phyloP scores from a whole-genome alignment of 2,888 invertebrate genomes.

The Lepidocyrtinus sp. region DNA sequence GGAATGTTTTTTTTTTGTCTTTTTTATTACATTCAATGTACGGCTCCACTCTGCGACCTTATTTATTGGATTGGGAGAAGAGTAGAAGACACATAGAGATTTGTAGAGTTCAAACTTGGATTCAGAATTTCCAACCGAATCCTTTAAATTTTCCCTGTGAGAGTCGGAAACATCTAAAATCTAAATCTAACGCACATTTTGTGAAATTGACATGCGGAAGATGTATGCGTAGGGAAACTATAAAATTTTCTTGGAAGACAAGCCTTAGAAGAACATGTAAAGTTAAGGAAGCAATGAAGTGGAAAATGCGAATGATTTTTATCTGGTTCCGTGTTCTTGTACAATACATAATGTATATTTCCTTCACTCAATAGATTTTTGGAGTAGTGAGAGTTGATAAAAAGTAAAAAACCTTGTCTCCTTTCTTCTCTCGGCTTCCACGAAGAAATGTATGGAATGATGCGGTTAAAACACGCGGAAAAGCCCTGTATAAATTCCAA shows the following conservation, averaged over 20 bases:
- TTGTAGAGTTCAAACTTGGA: not conserved
- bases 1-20: conserved; percentile 7
- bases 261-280: not conserved
- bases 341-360: too few species aligned
- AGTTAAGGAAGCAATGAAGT: conserved; percentile 8
- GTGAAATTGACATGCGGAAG: not conserved
- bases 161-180: not conserved
- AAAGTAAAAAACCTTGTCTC: too few species aligned
- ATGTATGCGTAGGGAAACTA: conserved; percentile 15
- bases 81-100: too few species aligned
- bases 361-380: too few species aligned
- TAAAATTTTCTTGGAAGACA: not conserved
- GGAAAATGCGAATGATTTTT: conserved; percentile 13
- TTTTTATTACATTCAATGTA: not conserved
- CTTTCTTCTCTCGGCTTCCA: too few species aligned
- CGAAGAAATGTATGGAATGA: not conserved
- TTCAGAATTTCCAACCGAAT: not conserved
- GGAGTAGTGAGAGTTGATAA: too few species aligned
- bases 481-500: not conserved
- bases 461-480: conserved; percentile 15
- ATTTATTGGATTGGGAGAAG: not conserved
- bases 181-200: not conserved
- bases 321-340: not conserved
- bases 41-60: not conserved
- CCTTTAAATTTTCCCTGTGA: not conserved